Conservation (phyloP, 2,888 invertebrate genomes). For the Hyles lineata region DNA sequence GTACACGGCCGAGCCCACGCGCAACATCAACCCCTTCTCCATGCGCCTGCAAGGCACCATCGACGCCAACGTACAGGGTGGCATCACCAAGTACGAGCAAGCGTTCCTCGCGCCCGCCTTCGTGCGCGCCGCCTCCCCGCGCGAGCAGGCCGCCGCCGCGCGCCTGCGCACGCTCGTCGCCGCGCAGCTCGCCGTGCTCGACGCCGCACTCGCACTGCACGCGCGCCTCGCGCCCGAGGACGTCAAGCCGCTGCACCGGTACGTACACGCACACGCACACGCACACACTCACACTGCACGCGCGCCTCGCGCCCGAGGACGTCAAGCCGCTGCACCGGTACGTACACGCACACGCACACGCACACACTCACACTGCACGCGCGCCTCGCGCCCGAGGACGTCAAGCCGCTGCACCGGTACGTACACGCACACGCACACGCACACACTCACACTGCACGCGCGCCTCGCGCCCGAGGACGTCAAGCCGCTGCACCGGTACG, state of each 20-base stretch:
- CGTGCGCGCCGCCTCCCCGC: slow-evolving; percentile 83
- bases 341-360: slow-evolving; percentile 87
- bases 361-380: slow-evolving; percentile 88
- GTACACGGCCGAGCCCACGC: slow-evolving; percentile 91
- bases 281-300: slow-evolving; percentile 45
- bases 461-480: slow-evolving; percentile 93
- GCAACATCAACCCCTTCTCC: slow-evolving; percentile 95
- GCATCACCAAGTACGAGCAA: slow-evolving; percentile 94
- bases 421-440: slow-evolving; percentile 84
- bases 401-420: slow-evolving; percentile 84
- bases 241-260: slow-evolving; percentile 94
- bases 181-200: slow-evolving; percentile 92
- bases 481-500: slow-evolving; percentile 91
- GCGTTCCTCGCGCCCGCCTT: slow-evolving; percentile 93
- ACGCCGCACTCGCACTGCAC: slow-evolving; percentile 93
- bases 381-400: slow-evolving; percentile 74
- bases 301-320: background rate
- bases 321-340: slow-evolving; percentile 82
- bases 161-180: slow-evolving; percentile 87
- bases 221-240: slow-evolving; percentile 93
- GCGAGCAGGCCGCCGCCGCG: slow-evolving; percentile 79
- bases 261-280: background rate
- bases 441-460: slow-evolving; percentile 92
- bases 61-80: slow-evolving; percentile 97
- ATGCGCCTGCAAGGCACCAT: slow-evolving; percentile 97